These are phyloP conservation scores for Dolichopus griseipennis DNA, from an alignment of 2,888 invertebrate genomes.

Conservation along the genomic window DNA sequence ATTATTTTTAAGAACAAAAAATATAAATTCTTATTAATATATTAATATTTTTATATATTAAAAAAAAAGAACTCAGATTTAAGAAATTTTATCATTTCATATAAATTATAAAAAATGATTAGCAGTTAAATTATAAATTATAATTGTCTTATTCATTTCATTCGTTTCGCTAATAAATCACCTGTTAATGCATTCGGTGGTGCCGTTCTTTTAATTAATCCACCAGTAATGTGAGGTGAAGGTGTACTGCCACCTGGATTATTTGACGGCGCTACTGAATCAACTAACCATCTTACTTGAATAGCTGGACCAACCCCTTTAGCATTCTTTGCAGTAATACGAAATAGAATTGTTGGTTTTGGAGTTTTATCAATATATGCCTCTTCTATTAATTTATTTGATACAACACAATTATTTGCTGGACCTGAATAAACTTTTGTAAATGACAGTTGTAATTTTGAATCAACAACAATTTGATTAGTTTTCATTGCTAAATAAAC, in stretches of 20 bases:
- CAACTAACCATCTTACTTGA: conserved; percentile 17
- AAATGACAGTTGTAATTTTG: conserved; percentile 25
- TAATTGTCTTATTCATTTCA: not conserved
- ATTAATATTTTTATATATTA: too few species aligned
- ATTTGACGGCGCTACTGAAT: not conserved
- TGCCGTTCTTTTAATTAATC: not conserved
- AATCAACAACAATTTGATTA: conserved; percentile 21
- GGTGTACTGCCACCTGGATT: not conserved
- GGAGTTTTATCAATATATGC: conserved; percentile 27
- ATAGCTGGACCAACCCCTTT: conserved; percentile 29
- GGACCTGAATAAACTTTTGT: conserved; percentile 27
- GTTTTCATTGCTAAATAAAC: conserved; percentile 28
- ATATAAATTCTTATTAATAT: too few species aligned
- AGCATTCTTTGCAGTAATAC: conserved; percentile 28
- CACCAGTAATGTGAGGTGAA: not conserved
- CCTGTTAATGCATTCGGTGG: not conserved
- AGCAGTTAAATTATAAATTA: not conserved
- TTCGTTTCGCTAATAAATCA: not conserved
- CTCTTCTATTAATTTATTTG: conserved; percentile 24
- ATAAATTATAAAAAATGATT: too few species aligned
- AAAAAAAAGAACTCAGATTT: too few species aligned
- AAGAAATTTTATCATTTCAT: too few species aligned
- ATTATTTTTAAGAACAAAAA: too few species aligned
- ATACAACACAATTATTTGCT: conserved; percentile 26
- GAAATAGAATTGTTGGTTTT: conserved; percentile 28